These are phyloP conservation scores for Anguilla rostrata DNA, from an alignment of 2,113 vertebrate genomes.

Conservation along the genomic window DNA sequence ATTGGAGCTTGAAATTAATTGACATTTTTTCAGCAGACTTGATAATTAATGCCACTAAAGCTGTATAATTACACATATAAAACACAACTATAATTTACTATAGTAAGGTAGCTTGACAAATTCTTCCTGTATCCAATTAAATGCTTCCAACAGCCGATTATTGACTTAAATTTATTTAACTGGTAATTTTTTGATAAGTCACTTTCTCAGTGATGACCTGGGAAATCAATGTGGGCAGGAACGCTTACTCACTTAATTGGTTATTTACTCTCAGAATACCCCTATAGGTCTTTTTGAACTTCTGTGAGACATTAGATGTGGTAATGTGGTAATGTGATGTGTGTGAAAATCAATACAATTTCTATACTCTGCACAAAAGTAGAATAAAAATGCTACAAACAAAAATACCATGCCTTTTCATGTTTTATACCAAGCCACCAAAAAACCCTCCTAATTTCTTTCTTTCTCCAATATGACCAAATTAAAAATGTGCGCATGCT, in stretches of 20 bases:
- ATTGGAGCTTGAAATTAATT: background rate
- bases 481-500: background rate
- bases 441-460: background rate
- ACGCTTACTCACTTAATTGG: background rate
- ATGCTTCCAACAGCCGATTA: background rate
- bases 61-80: background rate
- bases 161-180: background rate
- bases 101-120: background rate
- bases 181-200: too few relatives aligned
- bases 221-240: too few relatives aligned
- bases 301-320: background rate
- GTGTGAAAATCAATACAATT: too few relatives aligned
- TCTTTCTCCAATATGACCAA: background rate
- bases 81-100: background rate
- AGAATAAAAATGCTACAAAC: too few relatives aligned
- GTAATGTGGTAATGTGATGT: too few relatives aligned
- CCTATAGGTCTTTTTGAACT: background rate
- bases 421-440: background rate
- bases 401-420: background rate
- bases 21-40: background rate
- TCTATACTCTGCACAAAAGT: too few relatives aligned
- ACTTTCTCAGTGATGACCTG: too few relatives aligned
- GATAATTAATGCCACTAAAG: background rate
- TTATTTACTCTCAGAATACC: background rate
- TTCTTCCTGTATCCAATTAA: background rate